Evolutionary conservation across 1,140 invertebrate genomes (phyloP).

Genomic region (Halesus radiatus): DNA sequence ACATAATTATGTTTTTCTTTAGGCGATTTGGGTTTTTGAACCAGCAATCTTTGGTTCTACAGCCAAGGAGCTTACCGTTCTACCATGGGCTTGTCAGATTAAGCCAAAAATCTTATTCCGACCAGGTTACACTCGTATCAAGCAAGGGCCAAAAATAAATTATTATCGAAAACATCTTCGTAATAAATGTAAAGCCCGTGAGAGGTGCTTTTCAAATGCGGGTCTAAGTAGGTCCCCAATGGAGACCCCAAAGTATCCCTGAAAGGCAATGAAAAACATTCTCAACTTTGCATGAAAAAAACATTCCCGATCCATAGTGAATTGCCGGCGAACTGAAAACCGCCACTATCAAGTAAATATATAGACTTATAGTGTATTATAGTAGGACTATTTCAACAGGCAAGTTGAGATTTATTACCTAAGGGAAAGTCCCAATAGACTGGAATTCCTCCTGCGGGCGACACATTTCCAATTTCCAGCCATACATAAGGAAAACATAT

Average conservation of each 20-base stretch:
- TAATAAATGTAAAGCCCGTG: too few relatives aligned
- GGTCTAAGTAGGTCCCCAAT: too few relatives aligned
- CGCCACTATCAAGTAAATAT: not conserved
- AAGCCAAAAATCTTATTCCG: too few relatives aligned
- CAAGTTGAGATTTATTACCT: conserved; percentile 43
- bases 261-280: conserved; percentile 2
- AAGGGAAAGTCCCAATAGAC: conserved; percentile 22
- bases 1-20: too few relatives aligned
- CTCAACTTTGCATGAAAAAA: conserved; percentile 1
- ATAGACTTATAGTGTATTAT: not conserved
- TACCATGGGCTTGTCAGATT: too few relatives aligned
- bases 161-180: not conserved
- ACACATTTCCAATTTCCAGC: conserved; percentile 29
- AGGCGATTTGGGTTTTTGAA: too few relatives aligned
- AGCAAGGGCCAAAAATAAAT: too few relatives aligned
- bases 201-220: too few relatives aligned
- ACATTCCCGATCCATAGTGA: not conserved
- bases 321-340: not conserved
- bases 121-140: too few relatives aligned
- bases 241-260: not conserved
- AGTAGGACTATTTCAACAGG: conserved; percentile 28
- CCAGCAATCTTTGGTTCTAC: too few relatives aligned
- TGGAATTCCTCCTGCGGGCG: conserved; percentile 22
- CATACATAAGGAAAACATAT: conserved; percentile 20
- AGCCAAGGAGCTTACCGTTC: too few relatives aligned